Conservation (phyloP, 2,113 vertebrate genomes). For the Amphiprion percula region DNA sequence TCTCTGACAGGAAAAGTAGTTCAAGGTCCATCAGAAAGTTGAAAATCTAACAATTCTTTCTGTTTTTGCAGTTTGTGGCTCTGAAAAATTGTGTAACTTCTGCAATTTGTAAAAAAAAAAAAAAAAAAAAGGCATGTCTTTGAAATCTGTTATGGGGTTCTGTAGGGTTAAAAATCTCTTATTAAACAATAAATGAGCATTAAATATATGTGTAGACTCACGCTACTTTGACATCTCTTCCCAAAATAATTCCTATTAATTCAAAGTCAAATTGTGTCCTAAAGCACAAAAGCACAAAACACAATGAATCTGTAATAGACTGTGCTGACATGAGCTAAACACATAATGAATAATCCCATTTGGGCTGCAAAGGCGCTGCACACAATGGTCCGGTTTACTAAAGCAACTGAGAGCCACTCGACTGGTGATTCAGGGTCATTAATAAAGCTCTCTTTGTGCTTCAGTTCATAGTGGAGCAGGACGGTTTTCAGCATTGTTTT, state of each 20-base stretch:
- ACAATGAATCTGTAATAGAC: conserved; percentile 57
- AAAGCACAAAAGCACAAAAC: conserved; percentile 10
- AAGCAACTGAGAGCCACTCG: conserved; percentile 53
- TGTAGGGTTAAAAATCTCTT: too few relatives aligned
- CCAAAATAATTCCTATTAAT: not conserved
- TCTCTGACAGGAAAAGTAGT: too few relatives aligned
- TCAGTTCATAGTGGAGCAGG: conserved; percentile 58
- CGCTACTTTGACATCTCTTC: not conserved
- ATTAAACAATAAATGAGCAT: not conserved
- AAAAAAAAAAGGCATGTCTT: too few relatives aligned
- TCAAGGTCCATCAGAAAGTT: too few relatives aligned
- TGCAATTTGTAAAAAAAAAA: too few relatives aligned
- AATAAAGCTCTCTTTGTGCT: conserved; percentile 73
- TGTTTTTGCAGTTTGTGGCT: too few relatives aligned
- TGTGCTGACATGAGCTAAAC: conserved; percentile 57
- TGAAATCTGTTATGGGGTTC: too few relatives aligned
- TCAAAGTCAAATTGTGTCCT: not conserved
- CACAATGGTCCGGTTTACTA: conserved; percentile 73
- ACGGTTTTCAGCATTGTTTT: conserved; percentile 69
- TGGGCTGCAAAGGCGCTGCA: conserved; percentile 32
- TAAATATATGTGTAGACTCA: not conserved
- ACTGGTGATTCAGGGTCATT: conserved; percentile 64
- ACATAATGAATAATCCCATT: conserved; percentile 64
- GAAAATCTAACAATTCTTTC: too few relatives aligned
- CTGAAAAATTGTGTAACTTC: too few relatives aligned